Conservation (phyloP, 2,113 vertebrate species). For the Hassar affinis region DNA sequence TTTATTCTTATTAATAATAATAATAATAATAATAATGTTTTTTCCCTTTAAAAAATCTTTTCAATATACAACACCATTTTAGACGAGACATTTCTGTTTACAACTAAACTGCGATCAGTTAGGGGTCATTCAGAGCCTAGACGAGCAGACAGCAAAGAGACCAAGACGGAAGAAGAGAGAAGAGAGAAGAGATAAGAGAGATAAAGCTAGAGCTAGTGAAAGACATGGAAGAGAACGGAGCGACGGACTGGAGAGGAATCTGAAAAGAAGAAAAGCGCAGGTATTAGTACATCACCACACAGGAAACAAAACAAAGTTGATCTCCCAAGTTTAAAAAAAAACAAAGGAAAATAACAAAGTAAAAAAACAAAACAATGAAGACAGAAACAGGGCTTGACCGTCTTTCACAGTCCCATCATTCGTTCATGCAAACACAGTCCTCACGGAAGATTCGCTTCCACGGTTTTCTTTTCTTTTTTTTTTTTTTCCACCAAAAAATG, state of each 20-base stretch:
- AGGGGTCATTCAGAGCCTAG: slow-evolving; percentile 53
- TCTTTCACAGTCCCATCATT: slow-evolving; percentile 50
- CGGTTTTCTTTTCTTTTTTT: slow-evolving; percentile 17
- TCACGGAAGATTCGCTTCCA: slow-evolving; percentile 37
- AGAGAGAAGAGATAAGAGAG: background rate
- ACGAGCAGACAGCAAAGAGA: slow-evolving; percentile 52
- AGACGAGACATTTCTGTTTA: slow-evolving; percentile 59
- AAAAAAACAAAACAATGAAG: slow-evolving; percentile 14
- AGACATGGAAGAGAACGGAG: slow-evolving; percentile 37
- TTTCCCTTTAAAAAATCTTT: slow-evolving; percentile 57
- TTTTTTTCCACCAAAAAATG: slow-evolving; percentile 35
- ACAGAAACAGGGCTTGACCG: slow-evolving; percentile 43
- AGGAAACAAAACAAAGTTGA: slow-evolving; percentile 37
- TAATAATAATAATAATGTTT: slow-evolving; percentile 16
- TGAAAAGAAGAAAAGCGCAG: slow-evolving; percentile 20
- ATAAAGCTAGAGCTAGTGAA: slow-evolving; percentile 25
- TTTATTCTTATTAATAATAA: slow-evolving; percentile 60
- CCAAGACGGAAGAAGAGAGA: slow-evolving; percentile 10
- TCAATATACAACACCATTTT: slow-evolving; percentile 62
- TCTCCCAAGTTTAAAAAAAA: slow-evolving; percentile 41
- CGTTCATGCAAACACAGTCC: slow-evolving; percentile 57
- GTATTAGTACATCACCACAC: slow-evolving; percentile 57
- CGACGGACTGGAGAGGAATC: background rate
- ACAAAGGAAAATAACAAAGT: slow-evolving; percentile 9
- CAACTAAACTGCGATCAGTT: slow-evolving; percentile 58